phyloP scores from a whole-genome alignment of 1,140 invertebrate genomes.

The Idris sp. region DNA sequence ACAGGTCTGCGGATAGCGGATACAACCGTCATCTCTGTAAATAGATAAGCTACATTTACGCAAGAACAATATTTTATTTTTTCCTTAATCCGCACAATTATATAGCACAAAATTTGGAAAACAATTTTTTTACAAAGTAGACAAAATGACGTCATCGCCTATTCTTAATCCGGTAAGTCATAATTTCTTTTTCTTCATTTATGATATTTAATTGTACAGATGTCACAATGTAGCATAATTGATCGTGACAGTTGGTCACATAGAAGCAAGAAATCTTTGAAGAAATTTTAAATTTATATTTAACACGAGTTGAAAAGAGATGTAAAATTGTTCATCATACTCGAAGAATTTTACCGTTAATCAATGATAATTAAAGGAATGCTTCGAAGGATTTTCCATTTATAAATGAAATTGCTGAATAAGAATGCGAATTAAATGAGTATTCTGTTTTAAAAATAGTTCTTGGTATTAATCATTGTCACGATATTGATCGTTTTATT shows the following conservation, averaged over 20 bases:
- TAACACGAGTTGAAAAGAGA: no score
- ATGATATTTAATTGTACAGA: neutral
- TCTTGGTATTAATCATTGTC: neutral
- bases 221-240: constrained; percentile 1
- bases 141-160: constrained; percentile 12
- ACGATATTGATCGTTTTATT: constrained; percentile 7
- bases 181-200: neutral
- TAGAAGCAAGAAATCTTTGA: no score
- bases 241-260: no score
- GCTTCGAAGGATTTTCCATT: constrained; percentile 13
- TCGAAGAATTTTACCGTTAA: neutral
- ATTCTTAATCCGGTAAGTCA: constrained; percentile 41
- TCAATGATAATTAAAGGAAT: constrained; percentile 20
- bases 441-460: constrained; percentile 21
- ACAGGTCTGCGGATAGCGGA: no score
- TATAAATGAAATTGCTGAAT: constrained; percentile 8
- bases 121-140: neutral
- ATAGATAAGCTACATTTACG: constrained; percentile 32
- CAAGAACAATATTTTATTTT: constrained; percentile 32
- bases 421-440: constrained; percentile 18
- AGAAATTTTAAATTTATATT: no score
- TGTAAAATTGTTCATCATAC: no score
- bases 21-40: constrained; percentile 55
- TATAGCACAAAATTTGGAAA: neutral
- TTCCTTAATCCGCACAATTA: neutral